Percentiles rank a stretch among this genome's conserved stretches.
These are phyloP conservation scores for Xiphias gladius DNA, from an alignment of 2,113 vertebrate genomes.

Conservation along the genomic window DNA sequence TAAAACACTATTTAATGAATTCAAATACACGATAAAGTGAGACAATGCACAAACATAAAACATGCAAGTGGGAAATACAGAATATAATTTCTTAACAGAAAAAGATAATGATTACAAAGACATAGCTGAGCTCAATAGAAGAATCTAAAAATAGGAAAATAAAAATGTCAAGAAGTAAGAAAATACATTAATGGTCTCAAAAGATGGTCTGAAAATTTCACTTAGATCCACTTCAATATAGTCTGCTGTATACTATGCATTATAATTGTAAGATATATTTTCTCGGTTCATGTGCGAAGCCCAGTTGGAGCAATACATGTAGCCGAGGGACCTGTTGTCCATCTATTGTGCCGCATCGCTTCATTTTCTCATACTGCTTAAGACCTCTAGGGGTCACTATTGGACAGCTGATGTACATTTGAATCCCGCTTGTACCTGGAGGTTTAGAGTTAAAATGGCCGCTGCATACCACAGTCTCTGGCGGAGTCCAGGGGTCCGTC, in stretches of 20 bases:
- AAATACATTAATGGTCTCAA: no score
- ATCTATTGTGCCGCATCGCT: not conserved
- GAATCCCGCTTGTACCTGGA: not conserved
- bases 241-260: not conserved
- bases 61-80: not conserved
- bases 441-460: conserved; percentile 50
- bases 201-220: no score
- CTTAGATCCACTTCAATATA: no score
- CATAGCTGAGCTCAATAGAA: not conserved
- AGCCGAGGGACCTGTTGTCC: no score
- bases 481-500: not conserved
- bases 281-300: not conserved
- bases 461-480: not conserved
- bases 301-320: not conserved
- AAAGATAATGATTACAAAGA: not conserved
- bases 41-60: not conserved
- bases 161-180: not conserved
- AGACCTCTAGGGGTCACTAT: conserved; percentile 36
- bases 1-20: no score
- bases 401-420: not conserved
- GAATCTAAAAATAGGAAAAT: not conserved
- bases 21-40: no score
- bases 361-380: not conserved
- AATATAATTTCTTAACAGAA: no score
- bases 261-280: no score